These are phyloP conservation scores for Meiosimyza platycephala DNA, from an alignment of 2,888 invertebrate species.

Conservation along the genomic window DNA sequence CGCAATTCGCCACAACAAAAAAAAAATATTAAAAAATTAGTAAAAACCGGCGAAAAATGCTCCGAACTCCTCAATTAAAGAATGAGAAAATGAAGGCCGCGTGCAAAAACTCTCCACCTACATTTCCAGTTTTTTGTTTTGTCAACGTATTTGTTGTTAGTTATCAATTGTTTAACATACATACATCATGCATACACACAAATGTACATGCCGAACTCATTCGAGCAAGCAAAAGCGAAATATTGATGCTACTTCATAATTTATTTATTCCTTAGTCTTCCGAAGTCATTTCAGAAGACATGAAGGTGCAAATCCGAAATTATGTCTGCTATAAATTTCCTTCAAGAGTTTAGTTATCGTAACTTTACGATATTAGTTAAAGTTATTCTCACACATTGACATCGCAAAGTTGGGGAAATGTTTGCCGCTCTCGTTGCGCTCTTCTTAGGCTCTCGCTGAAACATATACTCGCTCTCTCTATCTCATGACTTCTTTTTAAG, in stretches of 20 bases:
- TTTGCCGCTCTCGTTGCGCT: background rate
- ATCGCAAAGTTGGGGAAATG: constrained; percentile 11
- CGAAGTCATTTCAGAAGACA: too few species aligned
- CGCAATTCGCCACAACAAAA: constrained; percentile 22
- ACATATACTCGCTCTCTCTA: background rate
- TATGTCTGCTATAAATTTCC: too few species aligned
- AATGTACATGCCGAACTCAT: too few species aligned
- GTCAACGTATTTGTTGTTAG: background rate
- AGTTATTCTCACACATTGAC: background rate
- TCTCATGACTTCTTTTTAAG: background rate
- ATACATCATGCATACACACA: too few species aligned
- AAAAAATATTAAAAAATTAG: constrained; percentile 33
- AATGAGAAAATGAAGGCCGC: constrained; percentile 34
- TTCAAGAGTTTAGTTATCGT: background rate
- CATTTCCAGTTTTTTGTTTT: background rate
- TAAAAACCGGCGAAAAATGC: constrained; percentile 18
- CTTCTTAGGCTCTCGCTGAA: background rate
- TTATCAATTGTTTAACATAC: background rate
- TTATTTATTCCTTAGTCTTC: too few species aligned
- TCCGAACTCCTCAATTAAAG: constrained; percentile 31
- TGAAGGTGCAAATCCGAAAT: too few species aligned
- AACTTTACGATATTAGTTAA: background rate
- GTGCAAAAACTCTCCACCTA: constrained; percentile 49
- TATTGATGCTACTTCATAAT: too few species aligned
- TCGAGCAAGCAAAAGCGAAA: too few species aligned